These are phyloP conservation scores for Phyto melanocephala DNA, from an alignment of 2,888 invertebrate genomes.

Conservation along the genomic window DNA sequence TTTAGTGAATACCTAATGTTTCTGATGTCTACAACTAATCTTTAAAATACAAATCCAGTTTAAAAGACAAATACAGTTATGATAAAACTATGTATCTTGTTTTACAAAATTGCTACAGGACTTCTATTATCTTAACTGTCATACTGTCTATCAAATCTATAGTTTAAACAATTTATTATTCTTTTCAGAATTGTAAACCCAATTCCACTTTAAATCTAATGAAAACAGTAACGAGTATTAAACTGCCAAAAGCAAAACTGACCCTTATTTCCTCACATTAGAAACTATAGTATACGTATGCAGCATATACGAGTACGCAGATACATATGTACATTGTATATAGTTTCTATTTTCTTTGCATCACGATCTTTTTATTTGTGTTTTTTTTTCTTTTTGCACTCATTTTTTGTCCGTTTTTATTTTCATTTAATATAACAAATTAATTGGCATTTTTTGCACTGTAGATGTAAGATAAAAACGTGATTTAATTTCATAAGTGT, in stretches of 20 bases:
- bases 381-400: constrained; percentile 3
- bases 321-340: constrained; percentile 14
- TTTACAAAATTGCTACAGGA: too few species aligned
- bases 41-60: too few species aligned
- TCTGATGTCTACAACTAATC: too few species aligned
- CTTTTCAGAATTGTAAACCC: not conserved
- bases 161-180: too few species aligned
- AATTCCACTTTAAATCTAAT: not conserved
- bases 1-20: too few species aligned
- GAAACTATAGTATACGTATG: not conserved
- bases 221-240: not conserved
- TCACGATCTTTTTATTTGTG: constrained; percentile 53
- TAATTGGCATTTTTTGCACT: constrained; percentile 55
- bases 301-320: not conserved
- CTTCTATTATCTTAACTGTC: too few species aligned
- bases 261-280: not conserved
- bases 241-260: constrained; percentile 28
- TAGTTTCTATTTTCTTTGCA: constrained; percentile 26
- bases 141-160: too few species aligned
- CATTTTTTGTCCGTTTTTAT: not conserved
- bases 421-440: constrained; percentile 33
- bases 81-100: too few species aligned
- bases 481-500: constrained; percentile 58
- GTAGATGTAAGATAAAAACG: constrained; percentile 53
- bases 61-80: too few species aligned